A percentile compares a stretch with the other conserved stretches of the same genome.
These are phyloP conservation scores for Lasioglossum leucozonium DNA, from an alignment of 2,888 invertebrate genomes.

Conservation along the genomic window DNA sequence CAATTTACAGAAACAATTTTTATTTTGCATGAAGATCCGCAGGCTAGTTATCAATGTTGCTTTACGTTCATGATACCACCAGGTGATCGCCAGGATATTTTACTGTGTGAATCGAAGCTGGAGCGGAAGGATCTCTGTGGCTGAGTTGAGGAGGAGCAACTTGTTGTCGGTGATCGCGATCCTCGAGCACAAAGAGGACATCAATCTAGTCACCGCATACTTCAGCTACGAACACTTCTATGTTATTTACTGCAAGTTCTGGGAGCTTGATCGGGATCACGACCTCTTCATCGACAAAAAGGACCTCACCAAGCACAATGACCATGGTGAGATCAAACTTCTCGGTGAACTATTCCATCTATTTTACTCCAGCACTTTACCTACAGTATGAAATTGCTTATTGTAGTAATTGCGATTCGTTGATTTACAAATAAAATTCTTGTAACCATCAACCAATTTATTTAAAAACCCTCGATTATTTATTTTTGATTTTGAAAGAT, in stretches of 20 bases:
- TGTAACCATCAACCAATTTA: not conserved
- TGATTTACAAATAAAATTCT: not conserved
- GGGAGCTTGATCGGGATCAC: conserved; percentile 99
- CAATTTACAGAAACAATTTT: no score
- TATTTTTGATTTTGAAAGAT: not conserved
- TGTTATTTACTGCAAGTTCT: conserved; percentile 99
- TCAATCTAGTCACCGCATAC: conserved; percentile 95
- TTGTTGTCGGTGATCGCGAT: conserved; percentile 91
- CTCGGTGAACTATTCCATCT: not conserved
- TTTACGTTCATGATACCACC: conserved; percentile 55
- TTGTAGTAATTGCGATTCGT: not conserved
- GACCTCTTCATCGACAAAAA: conserved; percentile 97
- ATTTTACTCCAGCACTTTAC: not conserved
- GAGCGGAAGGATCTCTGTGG: conserved; percentile 95
- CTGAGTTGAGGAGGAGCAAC: conserved; percentile 96
- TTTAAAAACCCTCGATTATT: not conserved
- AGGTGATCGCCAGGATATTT: conserved; percentile 98
- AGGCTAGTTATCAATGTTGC: not conserved
- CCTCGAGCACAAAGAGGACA: conserved; percentile 98
- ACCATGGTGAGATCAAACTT: conserved; percentile 89
- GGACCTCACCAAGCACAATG: conserved; percentile 97
- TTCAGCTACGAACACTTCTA: conserved; percentile 99
- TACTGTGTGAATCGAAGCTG: conserved; percentile 98
- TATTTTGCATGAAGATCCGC: no score
- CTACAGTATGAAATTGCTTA: not conserved